Evolutionary conservation across 2,113 vertebrate genomes (phyloP).

Genomic region (Paradisaea rubra): DNA sequence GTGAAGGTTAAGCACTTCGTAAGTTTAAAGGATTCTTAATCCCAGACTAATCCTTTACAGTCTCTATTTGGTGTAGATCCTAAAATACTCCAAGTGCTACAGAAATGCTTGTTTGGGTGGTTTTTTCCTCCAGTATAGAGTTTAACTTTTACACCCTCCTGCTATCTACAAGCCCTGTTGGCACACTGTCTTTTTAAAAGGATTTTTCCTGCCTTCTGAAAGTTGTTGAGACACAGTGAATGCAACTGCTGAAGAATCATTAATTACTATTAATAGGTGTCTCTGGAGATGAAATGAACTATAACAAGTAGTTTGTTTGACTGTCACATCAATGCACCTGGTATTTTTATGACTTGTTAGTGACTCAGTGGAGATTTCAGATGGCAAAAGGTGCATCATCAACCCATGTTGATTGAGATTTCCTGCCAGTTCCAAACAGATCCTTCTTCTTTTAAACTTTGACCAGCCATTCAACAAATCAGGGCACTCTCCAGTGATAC

Average conservation of each 20-base stretch:
- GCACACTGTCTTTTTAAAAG: not conserved
- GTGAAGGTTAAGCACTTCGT: conserved; percentile 29
- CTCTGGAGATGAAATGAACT: conserved; percentile 67
- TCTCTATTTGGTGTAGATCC: conserved; percentile 8
- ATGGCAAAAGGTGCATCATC: conserved; percentile 36
- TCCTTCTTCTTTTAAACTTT: conserved; percentile 60
- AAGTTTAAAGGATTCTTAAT: conserved; percentile 45
- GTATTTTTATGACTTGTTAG: conserved; percentile 68
- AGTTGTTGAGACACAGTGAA: conserved; percentile 53
- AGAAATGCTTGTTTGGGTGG: conserved; percentile 4
- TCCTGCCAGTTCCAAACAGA: conserved; percentile 61
- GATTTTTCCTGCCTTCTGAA: conserved; percentile 46
- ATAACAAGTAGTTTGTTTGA: conserved; percentile 60
- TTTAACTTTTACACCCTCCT: conserved; percentile 12
- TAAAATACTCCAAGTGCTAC: not conserved
- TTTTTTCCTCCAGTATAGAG: not conserved
- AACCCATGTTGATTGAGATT: conserved; percentile 48
- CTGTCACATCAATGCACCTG: conserved; percentile 57
- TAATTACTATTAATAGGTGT: conserved; percentile 73
- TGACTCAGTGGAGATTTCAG: conserved; percentile 47
- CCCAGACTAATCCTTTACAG: conserved; percentile 25
- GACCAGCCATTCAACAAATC: conserved; percentile 63
- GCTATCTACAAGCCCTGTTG: not conserved
- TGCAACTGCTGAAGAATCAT: conserved; percentile 67
- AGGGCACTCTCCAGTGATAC: conserved; percentile 1